phyloP scores from a whole-genome alignment of 2,797 vertebrate genomes.

The Staurois parvus region DNA sequence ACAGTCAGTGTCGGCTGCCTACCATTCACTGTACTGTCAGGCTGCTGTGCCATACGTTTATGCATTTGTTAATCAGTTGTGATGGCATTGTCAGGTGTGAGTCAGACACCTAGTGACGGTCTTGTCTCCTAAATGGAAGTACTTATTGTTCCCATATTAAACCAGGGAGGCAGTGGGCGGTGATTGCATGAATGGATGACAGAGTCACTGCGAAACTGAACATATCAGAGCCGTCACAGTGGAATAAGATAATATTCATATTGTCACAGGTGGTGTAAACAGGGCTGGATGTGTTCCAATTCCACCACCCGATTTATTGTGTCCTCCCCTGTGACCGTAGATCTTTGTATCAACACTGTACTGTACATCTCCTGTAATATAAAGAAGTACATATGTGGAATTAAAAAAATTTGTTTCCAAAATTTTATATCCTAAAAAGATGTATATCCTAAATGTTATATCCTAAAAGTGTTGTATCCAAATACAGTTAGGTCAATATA shows the following conservation, averaged over 20 bases:
- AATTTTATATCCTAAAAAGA: too few species aligned
- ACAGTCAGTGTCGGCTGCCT: background rate
- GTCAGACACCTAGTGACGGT: slow-evolving; percentile 38
- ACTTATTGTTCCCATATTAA: slow-evolving; percentile 42
- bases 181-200: slow-evolving; percentile 39
- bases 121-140: slow-evolving; percentile 12
- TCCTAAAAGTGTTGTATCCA: too few species aligned
- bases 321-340: too few species aligned
- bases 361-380: too few species aligned
- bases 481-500: too few species aligned
- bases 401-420: too few species aligned
- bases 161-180: slow-evolving; percentile 25
- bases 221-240: background rate
- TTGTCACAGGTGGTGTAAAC: too few species aligned
- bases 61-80: slow-evolving; percentile 40
- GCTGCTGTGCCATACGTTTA: slow-evolving; percentile 14
- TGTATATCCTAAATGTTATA: too few species aligned
- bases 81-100: slow-evolving; percentile 41
- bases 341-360: too few species aligned
- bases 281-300: too few species aligned
- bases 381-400: too few species aligned
- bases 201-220: background rate
- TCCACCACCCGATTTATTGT: too few species aligned
- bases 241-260: background rate
- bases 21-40: background rate